These are phyloP conservation scores for Atrichornis clamosus DNA, from an alignment of 2,113 vertebrate genomes.

Conservation along the genomic window DNA sequence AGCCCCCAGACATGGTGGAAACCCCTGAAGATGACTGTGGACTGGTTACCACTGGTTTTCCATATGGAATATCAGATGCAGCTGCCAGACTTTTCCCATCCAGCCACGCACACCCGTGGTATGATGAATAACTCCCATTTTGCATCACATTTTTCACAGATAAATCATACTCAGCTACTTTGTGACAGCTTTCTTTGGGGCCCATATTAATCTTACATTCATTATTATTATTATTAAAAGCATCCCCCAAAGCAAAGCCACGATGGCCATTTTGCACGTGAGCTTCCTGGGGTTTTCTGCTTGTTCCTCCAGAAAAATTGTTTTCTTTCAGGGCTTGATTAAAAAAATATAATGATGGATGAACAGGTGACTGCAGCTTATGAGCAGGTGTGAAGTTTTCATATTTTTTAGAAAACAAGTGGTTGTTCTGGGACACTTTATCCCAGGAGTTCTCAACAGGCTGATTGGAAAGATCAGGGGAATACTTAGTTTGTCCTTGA, in stretches of 20 bases:
- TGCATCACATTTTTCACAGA: background rate
- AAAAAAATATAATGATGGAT: background rate
- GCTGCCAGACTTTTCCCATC: background rate
- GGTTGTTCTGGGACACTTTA: constrained; percentile 35
- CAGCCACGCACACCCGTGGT: background rate
- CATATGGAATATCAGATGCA: background rate
- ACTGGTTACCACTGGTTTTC: background rate
- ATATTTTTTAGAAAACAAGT: background rate
- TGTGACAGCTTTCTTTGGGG: background rate
- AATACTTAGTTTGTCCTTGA: background rate
- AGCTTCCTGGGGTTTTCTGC: constrained; percentile 7
- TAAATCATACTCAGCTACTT: background rate
- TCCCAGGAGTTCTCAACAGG: background rate
- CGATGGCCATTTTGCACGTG: background rate
- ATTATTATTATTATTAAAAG: background rate
- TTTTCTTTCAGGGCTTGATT: constrained; percentile 50
- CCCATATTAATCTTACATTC: background rate
- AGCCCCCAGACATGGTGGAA: background rate
- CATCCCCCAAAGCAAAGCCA: background rate
- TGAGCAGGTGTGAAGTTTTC: constrained; percentile 24
- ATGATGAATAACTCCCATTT: background rate
- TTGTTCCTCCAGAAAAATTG: background rate
- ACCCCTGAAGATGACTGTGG: constrained; percentile 1
- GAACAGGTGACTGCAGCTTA: background rate
- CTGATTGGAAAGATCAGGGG: background rate